phyloP scores from a whole-genome alignment of 2,888 invertebrate species.

The Pandemis corylana region DNA sequence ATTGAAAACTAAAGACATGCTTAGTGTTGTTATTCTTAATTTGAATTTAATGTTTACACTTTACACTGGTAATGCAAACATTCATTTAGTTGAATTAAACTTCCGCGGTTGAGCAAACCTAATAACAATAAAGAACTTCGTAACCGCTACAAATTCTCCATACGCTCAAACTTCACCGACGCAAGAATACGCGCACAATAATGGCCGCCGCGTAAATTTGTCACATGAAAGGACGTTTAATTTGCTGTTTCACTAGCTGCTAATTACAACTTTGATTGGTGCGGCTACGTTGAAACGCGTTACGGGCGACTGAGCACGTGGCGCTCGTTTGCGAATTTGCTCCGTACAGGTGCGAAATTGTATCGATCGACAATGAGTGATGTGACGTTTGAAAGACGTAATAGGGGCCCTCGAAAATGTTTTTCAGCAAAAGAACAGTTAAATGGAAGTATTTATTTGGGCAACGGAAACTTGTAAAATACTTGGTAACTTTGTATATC shows the following conservation, averaged over 20 bases:
- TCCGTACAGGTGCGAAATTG: slow-evolving; percentile 31
- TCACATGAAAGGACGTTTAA: slow-evolving; percentile 77
- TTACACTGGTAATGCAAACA: background rate
- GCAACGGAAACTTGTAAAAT: background rate
- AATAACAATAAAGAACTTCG: slow-evolving; percentile 34
- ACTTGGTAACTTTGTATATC: background rate
- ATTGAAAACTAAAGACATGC: too few species aligned
- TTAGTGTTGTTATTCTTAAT: too few species aligned
- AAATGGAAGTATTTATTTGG: slow-evolving; percentile 6
- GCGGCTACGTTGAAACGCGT: slow-evolving; percentile 64
- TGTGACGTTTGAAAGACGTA: slow-evolving; percentile 17
- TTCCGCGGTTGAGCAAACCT: slow-evolving; percentile 22
- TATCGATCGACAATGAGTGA: slow-evolving; percentile 25
- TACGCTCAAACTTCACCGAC: slow-evolving; percentile 15
- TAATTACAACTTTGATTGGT: slow-evolving; percentile 82
- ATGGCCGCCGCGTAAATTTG: slow-evolving; percentile 54
- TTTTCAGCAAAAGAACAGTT: background rate
- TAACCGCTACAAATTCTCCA: slow-evolving; percentile 29
- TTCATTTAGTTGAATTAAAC: slow-evolving; percentile 16
- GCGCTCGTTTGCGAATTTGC: slow-evolving; percentile 22
- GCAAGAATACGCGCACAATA: slow-evolving; percentile 29
- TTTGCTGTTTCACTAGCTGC: slow-evolving; percentile 81
- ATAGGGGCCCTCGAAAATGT: background rate
- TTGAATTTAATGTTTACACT: background rate
- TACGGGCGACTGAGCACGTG: slow-evolving; percentile 50